Evolutionary conservation across 2,797 vertebrate species (phyloP).

Genomic region (Clarias platycephalus): DNA sequence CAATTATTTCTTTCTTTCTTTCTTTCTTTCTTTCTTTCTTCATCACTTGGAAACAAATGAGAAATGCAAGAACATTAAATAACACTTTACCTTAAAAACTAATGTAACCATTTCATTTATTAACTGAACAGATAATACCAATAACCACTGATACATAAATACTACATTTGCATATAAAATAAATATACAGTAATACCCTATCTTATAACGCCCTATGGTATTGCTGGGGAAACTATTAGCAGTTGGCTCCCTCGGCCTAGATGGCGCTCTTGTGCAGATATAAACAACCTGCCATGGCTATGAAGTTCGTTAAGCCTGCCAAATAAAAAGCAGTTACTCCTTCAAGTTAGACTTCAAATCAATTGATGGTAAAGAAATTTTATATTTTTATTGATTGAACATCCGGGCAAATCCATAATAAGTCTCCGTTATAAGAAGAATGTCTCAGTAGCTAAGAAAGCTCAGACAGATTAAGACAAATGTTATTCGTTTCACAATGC

Average conservation of each 20-base stretch:
- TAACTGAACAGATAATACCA: background rate
- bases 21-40: no score
- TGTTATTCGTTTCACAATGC: background rate
- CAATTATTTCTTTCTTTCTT: no score
- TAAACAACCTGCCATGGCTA: background rate
- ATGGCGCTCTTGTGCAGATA: background rate
- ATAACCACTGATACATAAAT: background rate
- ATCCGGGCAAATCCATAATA: background rate
- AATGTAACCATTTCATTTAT: background rate
- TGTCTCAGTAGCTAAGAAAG: background rate
- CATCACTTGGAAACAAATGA: background rate
- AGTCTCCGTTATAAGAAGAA: background rate
- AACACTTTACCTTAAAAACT: background rate
- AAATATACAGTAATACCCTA: background rate
- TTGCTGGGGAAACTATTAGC: background rate
- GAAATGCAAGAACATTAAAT: background rate
- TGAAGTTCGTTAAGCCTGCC: background rate
- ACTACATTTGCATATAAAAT: background rate
- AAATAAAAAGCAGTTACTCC: background rate
- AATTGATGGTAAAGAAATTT: background rate
- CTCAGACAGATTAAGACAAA: background rate
- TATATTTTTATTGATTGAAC: constrained; percentile 4
- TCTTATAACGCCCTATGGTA: background rate
- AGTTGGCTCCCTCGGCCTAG: background rate
- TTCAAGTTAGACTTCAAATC: background rate